Evolutionary conservation across 2,888 invertebrate species (phyloP).

Genomic region (Synanthedon myopaeformis): DNA sequence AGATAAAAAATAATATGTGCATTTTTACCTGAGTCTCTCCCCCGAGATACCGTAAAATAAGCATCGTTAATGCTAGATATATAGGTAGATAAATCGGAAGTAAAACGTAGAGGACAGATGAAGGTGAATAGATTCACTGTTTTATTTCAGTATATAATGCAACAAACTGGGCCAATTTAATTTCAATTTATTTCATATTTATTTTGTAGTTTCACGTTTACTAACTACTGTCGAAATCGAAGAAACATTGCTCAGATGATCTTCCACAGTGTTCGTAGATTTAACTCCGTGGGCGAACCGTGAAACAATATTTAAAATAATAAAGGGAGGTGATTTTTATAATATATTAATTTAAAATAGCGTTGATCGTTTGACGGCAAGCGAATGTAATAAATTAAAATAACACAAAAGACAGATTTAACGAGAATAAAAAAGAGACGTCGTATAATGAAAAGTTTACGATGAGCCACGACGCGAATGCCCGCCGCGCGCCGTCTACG

Average conservation of each 20-base stretch:
- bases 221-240: too few relatives aligned
- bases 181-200: background rate
- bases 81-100: background rate
- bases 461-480: conserved; percentile 18
- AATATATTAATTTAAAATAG: too few relatives aligned
- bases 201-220: too few relatives aligned
- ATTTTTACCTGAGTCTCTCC: background rate
- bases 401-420: conserved; percentile 44
- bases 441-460: conserved; percentile 62
- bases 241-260: too few relatives aligned
- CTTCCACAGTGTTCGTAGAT: too few relatives aligned
- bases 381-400: conserved; percentile 34
- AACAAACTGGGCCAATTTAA: too few relatives aligned
- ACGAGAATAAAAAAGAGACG: conserved; percentile 49
- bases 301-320: too few relatives aligned
- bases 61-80: background rate
- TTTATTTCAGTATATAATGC: conserved; percentile 6
- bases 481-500: conserved; percentile 57
- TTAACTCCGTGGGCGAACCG: too few relatives aligned
- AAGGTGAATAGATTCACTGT: conserved; percentile 27
- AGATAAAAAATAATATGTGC: background rate
- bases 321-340: too few relatives aligned
- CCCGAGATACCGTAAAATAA: background rate
- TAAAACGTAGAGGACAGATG: conserved; percentile 23
- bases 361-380: conserved; percentile 9